phyloP scores from a whole-genome alignment of 2,888 invertebrate species.

The Buathra laborator region DNA sequence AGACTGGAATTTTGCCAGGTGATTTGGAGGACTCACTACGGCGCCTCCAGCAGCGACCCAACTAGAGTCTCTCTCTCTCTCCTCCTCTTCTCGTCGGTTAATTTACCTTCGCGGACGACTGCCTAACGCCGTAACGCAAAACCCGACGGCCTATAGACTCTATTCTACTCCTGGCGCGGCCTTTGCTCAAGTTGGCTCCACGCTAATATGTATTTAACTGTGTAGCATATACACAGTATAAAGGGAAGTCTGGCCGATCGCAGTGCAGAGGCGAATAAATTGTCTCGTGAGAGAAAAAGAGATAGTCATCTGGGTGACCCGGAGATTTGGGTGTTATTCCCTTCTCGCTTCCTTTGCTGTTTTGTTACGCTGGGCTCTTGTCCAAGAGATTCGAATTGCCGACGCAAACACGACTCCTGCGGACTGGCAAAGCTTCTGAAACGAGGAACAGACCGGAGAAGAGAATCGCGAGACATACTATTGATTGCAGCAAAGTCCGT shows the following conservation, averaged over 20 bases:
- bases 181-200: slow-evolving; percentile 62
- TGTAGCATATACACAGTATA: neutral
- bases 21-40: slow-evolving; percentile 45
- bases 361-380: slow-evolving; percentile 35
- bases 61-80: slow-evolving; percentile 43
- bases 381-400: slow-evolving; percentile 44
- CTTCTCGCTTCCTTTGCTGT: slow-evolving; percentile 29
- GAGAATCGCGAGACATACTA: slow-evolving; percentile 54
- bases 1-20: slow-evolving; percentile 70
- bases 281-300: neutral
- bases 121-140: slow-evolving; percentile 48
- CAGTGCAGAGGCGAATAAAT: slow-evolving; percentile 3
- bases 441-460: slow-evolving; percentile 1
- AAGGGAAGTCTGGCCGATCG: slow-evolving; percentile 28
- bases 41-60: slow-evolving; percentile 24
- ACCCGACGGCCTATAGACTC: slow-evolving; percentile 35
- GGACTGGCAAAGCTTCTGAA: slow-evolving; percentile 14
- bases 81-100: slow-evolving; percentile 53
- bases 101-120: slow-evolving; percentile 57
- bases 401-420: neutral
- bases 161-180: slow-evolving; percentile 48
- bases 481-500: slow-evolving; percentile 67
- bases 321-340: neutral
- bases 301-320: neutral
- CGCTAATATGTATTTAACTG: slow-evolving; percentile 52